Percentiles rank a stretch among this genome's conserved stretches.
Conservation (phyloP, 2,888 invertebrate species). For the Nemoura dubitans region DNA sequence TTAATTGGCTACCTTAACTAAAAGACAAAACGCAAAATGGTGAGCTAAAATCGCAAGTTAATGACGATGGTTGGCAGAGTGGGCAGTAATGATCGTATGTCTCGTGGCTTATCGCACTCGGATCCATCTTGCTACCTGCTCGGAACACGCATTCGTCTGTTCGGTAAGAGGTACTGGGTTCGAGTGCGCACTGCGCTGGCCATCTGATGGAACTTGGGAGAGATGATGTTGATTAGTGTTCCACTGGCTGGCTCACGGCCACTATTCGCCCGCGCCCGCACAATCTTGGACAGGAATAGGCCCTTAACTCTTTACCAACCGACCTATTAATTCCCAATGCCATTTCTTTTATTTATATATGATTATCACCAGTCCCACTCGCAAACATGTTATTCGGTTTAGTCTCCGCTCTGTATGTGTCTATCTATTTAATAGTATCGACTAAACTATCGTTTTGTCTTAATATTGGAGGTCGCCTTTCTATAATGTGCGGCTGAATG, state of each 20-base stretch:
- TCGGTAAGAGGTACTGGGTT: too few species aligned
- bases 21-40: constrained; percentile 13
- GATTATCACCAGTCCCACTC: not conserved
- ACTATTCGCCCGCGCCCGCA: constrained; percentile 30
- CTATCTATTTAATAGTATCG: not conserved
- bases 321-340: constrained; percentile 26
- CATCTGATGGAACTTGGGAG: not conserved
- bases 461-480: constrained; percentile 24
- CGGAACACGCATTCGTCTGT: not conserved
- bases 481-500: not conserved
- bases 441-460: not conserved
- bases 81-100: constrained; percentile 21
- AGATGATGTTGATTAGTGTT: constrained; percentile 26
- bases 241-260: constrained; percentile 30
- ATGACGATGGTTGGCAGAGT: constrained; percentile 16
- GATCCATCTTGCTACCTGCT: not conserved
- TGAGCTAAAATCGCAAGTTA: not conserved
- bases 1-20: not conserved
- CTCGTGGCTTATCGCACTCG: constrained; percentile 1
- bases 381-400: constrained; percentile 29
- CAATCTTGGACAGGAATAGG: constrained; percentile 25
- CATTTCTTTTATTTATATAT: constrained; percentile 29
- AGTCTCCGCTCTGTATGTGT: not conserved
- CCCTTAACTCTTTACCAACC: constrained; percentile 18
- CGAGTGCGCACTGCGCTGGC: not conserved